These are phyloP conservation scores for Urocitellus parryii DNA, from an alignment of 2,113 vertebrate species.

Conservation along the genomic window DNA sequence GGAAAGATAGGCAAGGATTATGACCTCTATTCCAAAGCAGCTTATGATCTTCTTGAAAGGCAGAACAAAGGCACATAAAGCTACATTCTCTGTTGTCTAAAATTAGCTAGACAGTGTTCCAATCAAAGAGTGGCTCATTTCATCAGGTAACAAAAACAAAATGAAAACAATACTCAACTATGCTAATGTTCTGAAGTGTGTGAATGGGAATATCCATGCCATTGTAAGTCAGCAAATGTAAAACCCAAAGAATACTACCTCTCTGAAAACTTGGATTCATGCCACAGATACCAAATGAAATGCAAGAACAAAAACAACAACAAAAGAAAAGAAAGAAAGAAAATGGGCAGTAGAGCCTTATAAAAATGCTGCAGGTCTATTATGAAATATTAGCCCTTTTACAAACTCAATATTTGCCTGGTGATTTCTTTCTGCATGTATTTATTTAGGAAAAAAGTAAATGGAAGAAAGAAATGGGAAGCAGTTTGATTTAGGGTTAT, in stretches of 20 bases:
- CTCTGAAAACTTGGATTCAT: neutral
- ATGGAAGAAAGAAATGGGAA: neutral
- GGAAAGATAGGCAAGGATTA: neutral
- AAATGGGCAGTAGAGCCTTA: neutral
- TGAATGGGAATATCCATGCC: neutral
- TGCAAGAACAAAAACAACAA: neutral
- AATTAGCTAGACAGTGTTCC: neutral
- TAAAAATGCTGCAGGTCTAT: neutral
- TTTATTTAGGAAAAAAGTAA: slow-evolving; percentile 52
- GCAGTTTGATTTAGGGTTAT: slow-evolving; percentile 27
- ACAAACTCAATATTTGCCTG: neutral
- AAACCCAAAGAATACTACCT: neutral
- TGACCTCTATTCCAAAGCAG: neutral
- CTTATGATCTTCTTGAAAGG: neutral
- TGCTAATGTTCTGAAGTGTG: neutral
- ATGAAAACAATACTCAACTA: neutral
- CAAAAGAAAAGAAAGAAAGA: neutral
- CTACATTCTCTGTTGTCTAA: neutral
- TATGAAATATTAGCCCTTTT: neutral
- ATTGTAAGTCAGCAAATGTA: neutral
- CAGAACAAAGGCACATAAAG: neutral
- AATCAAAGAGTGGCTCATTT: neutral
- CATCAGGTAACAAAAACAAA: neutral
- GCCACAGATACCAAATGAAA: neutral
- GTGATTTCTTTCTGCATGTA: neutral